Evolutionary conservation across 92 coral and sea anemone genomes (phyloP), one percentile per base, ranked within the genome.

Genomic region (Epizoanthus illoricatus): DNA sequence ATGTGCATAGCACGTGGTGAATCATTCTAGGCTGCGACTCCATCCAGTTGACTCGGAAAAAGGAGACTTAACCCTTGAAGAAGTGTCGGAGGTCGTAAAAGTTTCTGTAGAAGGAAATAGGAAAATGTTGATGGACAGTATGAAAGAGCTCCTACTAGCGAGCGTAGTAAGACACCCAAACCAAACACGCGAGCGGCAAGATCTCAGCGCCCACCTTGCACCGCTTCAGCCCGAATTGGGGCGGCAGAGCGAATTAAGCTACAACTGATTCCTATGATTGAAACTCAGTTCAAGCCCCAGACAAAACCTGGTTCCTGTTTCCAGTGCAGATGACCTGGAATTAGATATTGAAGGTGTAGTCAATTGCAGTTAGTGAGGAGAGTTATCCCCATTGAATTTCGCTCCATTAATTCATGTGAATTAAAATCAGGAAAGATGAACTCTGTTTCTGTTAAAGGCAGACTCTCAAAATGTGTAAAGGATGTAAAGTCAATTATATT

Each of bases 401-500:
- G 36, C 36, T 28, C 36, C 36, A 28, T 28, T 28, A 28, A 28
- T 28, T 28, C 36, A 28, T 28, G 36, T 28, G 36, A 28, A 28
- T 28, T 28, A 2, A 28, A 28, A 28, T 28, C 36, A 28, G 36
- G 36, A 28, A 28, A 28, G 36, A 28, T 28, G 2, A 28, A 28
- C 36, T 28, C 2, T 28, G 36, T 28, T 28, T 28, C 36, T 28
- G 36, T 28, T 28, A 28, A 28, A 28, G 36, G 36, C 36, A 28
- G 36, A 28, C 36, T 28, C 36, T 28, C 0, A 28, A 28, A 28
- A 28, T 28, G 36, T 73, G 13, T 73, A n/a, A 69, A 71, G 33
- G 78, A n/a, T n/a, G n/a, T n/a, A n/a, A n/a, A n/a, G n/a, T n/a
- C 80, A 78, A 7, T 79, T 71, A 49, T 79, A n/a, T 80, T 79